phyloP scores from a whole-genome alignment of 2,888 invertebrate genomes.

The Zygaena filipendulae region DNA sequence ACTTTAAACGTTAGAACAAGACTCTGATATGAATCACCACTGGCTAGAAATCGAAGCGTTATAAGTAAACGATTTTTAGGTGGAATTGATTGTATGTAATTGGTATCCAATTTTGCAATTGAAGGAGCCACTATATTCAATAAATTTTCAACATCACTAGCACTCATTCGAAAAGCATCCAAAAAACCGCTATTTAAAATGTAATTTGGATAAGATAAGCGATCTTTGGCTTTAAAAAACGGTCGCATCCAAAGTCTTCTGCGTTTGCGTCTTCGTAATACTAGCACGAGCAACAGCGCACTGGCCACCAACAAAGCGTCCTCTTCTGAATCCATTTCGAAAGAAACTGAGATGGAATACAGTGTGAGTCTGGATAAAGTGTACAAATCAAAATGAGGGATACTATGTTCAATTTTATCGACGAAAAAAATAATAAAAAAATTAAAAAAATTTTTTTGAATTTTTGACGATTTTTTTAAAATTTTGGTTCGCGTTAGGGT shows the following conservation, averaged over 20 bases:
- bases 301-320: slow-evolving; percentile 20
- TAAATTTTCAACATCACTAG: slow-evolving; percentile 19
- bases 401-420: too few species aligned
- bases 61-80: slow-evolving; percentile 18
- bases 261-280: slow-evolving; percentile 17
- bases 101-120: slow-evolving; percentile 20
- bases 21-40: slow-evolving; percentile 18
- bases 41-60: slow-evolving; percentile 18
- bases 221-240: slow-evolving; percentile 15
- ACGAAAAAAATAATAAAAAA: too few species aligned
- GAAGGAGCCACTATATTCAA: slow-evolving; percentile 18
- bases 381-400: too few species aligned
- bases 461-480: too few species aligned
- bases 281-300: slow-evolving; percentile 19
- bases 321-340: slow-evolving; percentile 20
- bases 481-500: too few species aligned
- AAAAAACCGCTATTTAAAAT: slow-evolving; percentile 16
- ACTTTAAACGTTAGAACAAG: slow-evolving; percentile 17
- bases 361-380: too few species aligned
- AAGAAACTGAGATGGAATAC: slow-evolving; percentile 18
- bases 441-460: too few species aligned
- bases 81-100: slow-evolving; percentile 19
- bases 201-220: slow-evolving; percentile 16
- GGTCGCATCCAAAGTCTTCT: slow-evolving; percentile 12
- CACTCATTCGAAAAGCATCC: slow-evolving; percentile 16